Conservation (phyloP, 2,888 invertebrate genomes). For the Tinea trinotella region DNA sequence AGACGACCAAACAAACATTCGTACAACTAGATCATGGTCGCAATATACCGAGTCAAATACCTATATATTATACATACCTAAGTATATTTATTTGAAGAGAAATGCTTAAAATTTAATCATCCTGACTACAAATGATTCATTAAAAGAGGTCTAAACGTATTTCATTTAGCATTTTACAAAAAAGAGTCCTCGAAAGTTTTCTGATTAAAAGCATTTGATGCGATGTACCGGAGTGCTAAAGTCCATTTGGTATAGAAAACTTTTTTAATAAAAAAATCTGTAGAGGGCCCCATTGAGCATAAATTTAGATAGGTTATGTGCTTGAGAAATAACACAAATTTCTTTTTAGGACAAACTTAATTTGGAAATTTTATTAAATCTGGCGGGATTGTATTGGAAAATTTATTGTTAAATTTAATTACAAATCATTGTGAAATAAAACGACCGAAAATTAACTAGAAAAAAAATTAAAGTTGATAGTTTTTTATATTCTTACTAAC, state of each 20-base stretch:
- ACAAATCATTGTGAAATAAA: no score
- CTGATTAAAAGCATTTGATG: conserved; percentile 29
- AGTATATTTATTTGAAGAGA: no score
- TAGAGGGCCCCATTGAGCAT: conserved; percentile 13
- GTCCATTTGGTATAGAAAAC: conserved; percentile 31
- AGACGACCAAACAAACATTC: no score
- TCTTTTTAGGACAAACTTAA: background rate
- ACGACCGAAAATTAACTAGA: no score
- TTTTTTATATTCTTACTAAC: no score
- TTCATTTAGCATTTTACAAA: background rate
- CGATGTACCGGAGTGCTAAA: conserved; percentile 31
- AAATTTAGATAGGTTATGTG: conserved; percentile 15
- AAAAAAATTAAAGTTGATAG: no score
- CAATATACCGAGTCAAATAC: no score
- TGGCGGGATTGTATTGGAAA: background rate
- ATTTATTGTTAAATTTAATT: no score
- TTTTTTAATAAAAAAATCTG: conserved; percentile 57
- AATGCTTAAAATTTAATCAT: no score
- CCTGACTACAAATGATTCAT: background rate
- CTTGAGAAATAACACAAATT: conserved; percentile 10
- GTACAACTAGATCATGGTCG: no score
- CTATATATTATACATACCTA: no score
- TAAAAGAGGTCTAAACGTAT: conserved; percentile 9
- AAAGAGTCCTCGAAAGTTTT: conserved; percentile 24
- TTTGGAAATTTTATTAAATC: conserved; percentile 1